These are phyloP conservation scores for Drosophila setifemur DNA, from an alignment of 1,140 invertebrate species.

Conservation along the genomic window DNA sequence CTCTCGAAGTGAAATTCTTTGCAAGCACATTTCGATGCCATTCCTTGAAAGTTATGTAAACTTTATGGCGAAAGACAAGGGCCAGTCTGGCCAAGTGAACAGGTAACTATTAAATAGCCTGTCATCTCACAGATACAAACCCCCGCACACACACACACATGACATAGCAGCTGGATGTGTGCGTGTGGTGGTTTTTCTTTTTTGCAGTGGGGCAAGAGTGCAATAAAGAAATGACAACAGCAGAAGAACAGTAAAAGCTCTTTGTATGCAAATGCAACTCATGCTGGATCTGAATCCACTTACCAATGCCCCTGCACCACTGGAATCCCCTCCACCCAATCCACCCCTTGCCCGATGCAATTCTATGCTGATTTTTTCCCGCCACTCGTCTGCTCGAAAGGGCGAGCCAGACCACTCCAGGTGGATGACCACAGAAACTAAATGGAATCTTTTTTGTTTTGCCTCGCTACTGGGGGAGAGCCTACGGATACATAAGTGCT, in stretches of 20 bases:
- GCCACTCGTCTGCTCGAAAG: slow-evolving; percentile 54
- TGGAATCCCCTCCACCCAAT: not conserved
- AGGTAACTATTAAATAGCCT: slow-evolving; percentile 53
- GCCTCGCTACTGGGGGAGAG: not conserved
- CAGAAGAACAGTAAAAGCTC: slow-evolving; percentile 59
- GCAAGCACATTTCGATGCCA: slow-evolving; percentile 21
- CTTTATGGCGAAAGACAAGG: slow-evolving; percentile 30
- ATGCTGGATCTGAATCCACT: slow-evolving; percentile 58
- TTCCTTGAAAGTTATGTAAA: slow-evolving; percentile 30
- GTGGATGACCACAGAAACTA: slow-evolving; percentile 74
- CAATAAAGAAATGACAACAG: slow-evolving; percentile 50
- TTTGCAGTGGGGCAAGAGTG: slow-evolving; percentile 20
- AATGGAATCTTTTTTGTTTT: slow-evolving; percentile 62
- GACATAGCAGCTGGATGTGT: slow-evolving; percentile 18
- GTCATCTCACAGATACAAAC: slow-evolving; percentile 13
- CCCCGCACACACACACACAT: not conserved
- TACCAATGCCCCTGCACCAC: slow-evolving; percentile 40
- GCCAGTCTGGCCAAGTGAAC: slow-evolving; percentile 22
- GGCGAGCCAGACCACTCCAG: slow-evolving; percentile 72
- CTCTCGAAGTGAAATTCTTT: slow-evolving; percentile 1
- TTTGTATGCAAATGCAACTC: slow-evolving; percentile 65
- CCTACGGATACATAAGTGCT: slow-evolving; percentile 43
- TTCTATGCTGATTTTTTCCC: slow-evolving; percentile 32
- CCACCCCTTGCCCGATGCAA: slow-evolving; percentile 22
- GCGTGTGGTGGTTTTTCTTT: slow-evolving; percentile 4